Base-by-base conservation (phyloP, 2,888 invertebrate species). In the Entomobrya multifasciata region DNA sequence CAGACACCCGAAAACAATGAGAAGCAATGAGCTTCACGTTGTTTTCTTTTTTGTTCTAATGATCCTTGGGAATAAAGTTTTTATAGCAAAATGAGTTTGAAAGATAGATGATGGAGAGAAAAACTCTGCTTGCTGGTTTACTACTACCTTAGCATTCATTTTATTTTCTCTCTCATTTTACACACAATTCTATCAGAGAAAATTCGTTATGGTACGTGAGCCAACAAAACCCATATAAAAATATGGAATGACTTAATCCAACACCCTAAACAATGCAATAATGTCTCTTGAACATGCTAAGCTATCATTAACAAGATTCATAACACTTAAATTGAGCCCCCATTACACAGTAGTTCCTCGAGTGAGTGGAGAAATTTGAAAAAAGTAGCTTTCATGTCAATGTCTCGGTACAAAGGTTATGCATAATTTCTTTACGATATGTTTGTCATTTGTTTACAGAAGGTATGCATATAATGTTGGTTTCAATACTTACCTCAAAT, bases 211-310 rank as follows among this genome's bases (percentile, higher is more conserved):
- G 85, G 85, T 85, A 85, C 85, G 78, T 85, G 85, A 85, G 85
- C 85, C 85, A 85, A 78, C 67, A 85, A n/a, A n/a, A 77, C 85
- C 72, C 78, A 85, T 78, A 85, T 85, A 85, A 85, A 85, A 85
- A 78, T 85, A 85, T 85, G 78, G 85, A 85, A 85, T 85, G 85
- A 78, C 85, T 85, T 78, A 85, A 85, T 85, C 85, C 78, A 85
- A 85, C 78, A 78, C 70, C 78, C 78, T 77, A 78, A 85, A 85
- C 77, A 85, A 78, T 78, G 85, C 85, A 85, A 85, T 85, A 85
- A 85, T 85, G 85, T 85, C 77, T 78, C 70, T 44, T 52, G 60
- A 85, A 78, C 85, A 85, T 85, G 85, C 85, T 78, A 85, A 78
- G 78, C 70, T 47, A 85, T 85, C 85, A 85, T 85, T 85, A 85